Conservation (phyloP, 2,797 vertebrate genomes). For the Lagorchestes hirsutus region DNA sequence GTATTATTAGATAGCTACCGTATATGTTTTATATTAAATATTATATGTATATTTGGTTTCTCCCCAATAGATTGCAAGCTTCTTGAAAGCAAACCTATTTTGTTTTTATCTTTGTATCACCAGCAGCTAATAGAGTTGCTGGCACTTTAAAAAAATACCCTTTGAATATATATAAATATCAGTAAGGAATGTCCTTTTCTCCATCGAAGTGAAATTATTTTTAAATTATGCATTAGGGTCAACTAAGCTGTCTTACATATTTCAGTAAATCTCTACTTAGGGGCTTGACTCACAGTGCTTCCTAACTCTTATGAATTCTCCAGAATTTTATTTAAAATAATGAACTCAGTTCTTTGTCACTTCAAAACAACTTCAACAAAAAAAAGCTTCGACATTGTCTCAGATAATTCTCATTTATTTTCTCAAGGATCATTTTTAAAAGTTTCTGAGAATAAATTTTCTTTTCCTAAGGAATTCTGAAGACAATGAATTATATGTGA, state of each 20-base stretch:
- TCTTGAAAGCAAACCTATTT: background rate
- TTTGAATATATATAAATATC: background rate
- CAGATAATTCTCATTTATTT: background rate
- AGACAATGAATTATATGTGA: background rate
- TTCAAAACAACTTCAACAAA: background rate
- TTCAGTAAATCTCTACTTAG: background rate
- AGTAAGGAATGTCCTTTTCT: background rate
- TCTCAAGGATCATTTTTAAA: background rate
- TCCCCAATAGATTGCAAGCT: background rate
- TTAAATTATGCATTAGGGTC: background rate
- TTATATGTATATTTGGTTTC: background rate
- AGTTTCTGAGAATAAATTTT: background rate
- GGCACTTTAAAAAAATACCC: background rate
- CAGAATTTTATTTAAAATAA: background rate
- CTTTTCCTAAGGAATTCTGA: background rate
- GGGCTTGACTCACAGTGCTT: background rate
- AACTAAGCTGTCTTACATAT: background rate
- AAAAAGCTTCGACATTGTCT: background rate
- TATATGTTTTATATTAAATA: background rate
- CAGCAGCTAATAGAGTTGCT: background rate
- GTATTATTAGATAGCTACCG: background rate
- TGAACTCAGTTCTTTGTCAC: background rate
- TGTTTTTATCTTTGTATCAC: background rate
- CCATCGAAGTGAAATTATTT: background rate
- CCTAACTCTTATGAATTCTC: background rate